Evolutionary conservation across 1,140 invertebrate species (phyloP).

Genomic region (Drosophila sulfurigaster): DNA sequence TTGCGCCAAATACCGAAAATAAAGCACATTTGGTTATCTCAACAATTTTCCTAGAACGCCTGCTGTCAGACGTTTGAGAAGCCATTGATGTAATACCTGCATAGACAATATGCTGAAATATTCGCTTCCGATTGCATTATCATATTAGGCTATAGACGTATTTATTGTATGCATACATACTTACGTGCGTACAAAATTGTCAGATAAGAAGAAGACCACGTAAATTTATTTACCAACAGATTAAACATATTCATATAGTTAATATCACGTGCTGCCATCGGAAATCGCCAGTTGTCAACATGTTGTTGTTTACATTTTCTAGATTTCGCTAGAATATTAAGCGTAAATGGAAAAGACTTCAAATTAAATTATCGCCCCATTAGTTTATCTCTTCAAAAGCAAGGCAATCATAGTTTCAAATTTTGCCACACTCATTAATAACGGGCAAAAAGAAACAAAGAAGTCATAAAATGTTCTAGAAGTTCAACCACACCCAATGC

Average conservation of each 20-base stretch:
- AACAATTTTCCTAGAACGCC: conserved; percentile 42
- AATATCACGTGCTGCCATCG: neutral
- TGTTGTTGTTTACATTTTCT: conserved; percentile 1
- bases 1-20: conserved; percentile 71
- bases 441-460: neutral
- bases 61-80: neutral
- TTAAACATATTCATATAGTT: neutral
- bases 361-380: neutral
- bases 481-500: conserved; percentile 8
- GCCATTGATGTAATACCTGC: conserved; percentile 2
- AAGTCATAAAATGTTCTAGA: conserved; percentile 33
- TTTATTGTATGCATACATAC: neutral
- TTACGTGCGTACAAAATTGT: neutral
- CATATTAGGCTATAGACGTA: neutral
- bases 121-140: conserved; percentile 6
- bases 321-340: neutral
- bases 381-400: neutral
- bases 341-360: neutral
- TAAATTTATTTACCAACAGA: neutral
- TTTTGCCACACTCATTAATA: conserved; percentile 5
- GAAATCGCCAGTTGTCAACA: neutral
- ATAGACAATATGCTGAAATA: neutral
- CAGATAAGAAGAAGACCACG: conserved; percentile 6
- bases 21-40: conserved; percentile 53
- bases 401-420: neutral